phyloP scores from a whole-genome alignment of 2,888 invertebrate genomes.

The Mythimna loreyi region DNA sequence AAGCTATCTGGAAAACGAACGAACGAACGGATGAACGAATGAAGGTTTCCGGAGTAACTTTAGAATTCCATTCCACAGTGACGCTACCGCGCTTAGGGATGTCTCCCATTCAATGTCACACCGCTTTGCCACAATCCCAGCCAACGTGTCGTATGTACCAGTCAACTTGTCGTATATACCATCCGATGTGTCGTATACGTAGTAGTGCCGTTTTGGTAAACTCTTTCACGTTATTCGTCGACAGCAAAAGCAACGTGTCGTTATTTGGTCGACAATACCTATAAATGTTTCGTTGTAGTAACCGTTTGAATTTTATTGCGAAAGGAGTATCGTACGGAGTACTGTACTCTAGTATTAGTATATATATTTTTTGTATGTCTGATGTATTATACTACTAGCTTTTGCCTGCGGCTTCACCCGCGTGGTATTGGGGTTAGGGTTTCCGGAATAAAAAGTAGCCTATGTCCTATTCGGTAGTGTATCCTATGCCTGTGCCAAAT shows the following conservation, averaged over 20 bases:
- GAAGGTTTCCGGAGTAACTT: constrained; percentile 43
- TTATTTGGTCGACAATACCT: constrained; percentile 16
- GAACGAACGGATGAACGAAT: constrained; percentile 40
- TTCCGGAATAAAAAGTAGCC: no score
- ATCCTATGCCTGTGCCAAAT: no score
- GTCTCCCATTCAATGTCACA: constrained; percentile 28
- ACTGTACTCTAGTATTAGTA: no score
- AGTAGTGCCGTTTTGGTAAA: neutral
- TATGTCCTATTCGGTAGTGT: no score
- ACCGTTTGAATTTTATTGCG: neutral
- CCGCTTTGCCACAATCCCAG: constrained; percentile 21
- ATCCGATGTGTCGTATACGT: constrained; percentile 9
- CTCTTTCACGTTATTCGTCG: neutral
- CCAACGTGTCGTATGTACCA: neutral
- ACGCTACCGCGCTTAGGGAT: constrained; percentile 35
- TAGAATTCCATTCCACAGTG: constrained; percentile 38
- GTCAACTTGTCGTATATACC: neutral
- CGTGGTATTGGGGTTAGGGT: no score
- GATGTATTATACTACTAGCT: no score
- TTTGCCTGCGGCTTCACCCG: no score
- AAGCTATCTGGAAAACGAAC: constrained; percentile 42
- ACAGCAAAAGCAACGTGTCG: neutral
- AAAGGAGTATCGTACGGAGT: no score
- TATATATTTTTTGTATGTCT: no score
- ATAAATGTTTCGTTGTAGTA: neutral